These are phyloP conservation scores for Ptychoptera albimana DNA, from an alignment of 2,888 invertebrate genomes.

Conservation along the genomic window DNA sequence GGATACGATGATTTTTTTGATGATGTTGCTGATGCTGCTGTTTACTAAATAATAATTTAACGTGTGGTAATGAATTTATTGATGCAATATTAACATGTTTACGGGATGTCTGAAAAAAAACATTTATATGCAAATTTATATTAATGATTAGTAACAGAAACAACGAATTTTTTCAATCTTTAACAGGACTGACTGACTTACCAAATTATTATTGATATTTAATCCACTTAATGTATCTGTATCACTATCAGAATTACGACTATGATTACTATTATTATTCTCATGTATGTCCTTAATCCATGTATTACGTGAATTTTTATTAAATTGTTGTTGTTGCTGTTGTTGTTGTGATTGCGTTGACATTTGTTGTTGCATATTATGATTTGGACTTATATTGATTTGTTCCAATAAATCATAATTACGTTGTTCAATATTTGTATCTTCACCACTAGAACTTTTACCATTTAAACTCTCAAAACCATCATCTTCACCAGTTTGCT, in stretches of 20 bases:
- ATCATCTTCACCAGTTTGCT: constrained; percentile 46
- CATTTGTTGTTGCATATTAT: neutral
- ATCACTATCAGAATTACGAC: constrained; percentile 5
- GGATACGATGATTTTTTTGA: neutral
- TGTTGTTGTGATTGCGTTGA: constrained; percentile 5
- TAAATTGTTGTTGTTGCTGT: constrained; percentile 17
- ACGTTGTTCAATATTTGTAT: constrained; percentile 12
- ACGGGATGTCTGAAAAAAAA: neutral
- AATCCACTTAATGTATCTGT: constrained; percentile 5
- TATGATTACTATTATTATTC: neutral
- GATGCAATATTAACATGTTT: neutral
- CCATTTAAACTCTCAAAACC: constrained; percentile 77
- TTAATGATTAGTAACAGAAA: too few relatives aligned
- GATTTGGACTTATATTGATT: neutral
- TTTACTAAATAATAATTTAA: neutral
- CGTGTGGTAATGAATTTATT: neutral
- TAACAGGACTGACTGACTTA: neutral
- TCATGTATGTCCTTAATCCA: constrained; percentile 3
- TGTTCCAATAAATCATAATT: neutral
- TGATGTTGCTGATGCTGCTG: constrained; percentile 1
- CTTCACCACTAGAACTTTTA: constrained; percentile 53
- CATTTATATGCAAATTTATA: too few relatives aligned
- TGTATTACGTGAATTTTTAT: constrained; percentile 2
- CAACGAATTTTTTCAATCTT: too few relatives aligned
- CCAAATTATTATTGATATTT: neutral